Conservation (phyloP, 37 sponge, comb jelly and placozoan genomes). For the Petrosia ficiformis region DNA sequence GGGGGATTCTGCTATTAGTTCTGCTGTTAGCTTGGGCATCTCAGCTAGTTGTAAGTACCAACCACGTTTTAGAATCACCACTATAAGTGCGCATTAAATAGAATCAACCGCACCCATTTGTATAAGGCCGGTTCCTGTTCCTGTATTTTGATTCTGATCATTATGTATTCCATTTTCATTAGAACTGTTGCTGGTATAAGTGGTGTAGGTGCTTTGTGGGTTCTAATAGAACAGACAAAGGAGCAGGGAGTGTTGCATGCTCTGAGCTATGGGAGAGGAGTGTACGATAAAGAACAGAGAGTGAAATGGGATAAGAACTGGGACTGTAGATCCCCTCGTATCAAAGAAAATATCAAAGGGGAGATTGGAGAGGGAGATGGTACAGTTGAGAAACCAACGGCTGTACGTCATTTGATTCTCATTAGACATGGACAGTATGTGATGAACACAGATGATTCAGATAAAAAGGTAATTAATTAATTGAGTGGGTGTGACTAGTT, state of each 20-base stretch:
- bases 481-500: neutral
- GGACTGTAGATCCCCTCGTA: conserved; percentile 55
- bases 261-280: neutral
- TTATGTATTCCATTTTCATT: too few species aligned
- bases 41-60: neutral
- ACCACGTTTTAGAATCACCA: too few species aligned
- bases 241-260: neutral
- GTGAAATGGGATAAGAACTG: conserved; percentile 79
- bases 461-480: conserved; percentile 10
- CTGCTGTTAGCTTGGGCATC: conserved; percentile 87
- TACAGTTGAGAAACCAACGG: conserved; percentile 19
- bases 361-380: conserved; percentile 16
- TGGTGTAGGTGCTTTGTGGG: too few species aligned
- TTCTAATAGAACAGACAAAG: too few species aligned
- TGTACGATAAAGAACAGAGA: neutral
- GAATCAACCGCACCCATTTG: neutral
- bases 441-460: conserved; percentile 32
- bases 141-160: too few species aligned
- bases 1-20: conserved; percentile 82
- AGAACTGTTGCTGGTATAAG: too few species aligned
- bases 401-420: conserved; percentile 68
- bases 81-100: neutral
- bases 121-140: neutral
- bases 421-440: conserved; percentile 90
- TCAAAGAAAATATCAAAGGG: neutral